Evolutionary conservation across 2,888 invertebrate genomes (phyloP).

Genomic region (Drosophila paucipuncta): DNA sequence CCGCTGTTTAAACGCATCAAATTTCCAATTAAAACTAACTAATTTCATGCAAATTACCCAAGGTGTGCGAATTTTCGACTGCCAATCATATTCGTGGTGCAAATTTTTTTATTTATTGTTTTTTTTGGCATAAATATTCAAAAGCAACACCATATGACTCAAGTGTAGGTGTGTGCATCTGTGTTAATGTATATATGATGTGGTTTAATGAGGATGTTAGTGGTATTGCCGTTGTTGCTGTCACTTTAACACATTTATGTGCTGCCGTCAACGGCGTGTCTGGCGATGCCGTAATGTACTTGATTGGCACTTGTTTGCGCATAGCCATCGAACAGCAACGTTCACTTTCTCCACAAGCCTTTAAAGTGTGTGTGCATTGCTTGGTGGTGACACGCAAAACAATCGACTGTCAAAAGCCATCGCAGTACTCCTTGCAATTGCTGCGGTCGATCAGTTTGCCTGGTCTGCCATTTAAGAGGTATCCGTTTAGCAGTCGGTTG

Average conservation of each 20-base stretch:
- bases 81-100: constrained; percentile 39
- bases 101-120: constrained; percentile 19
- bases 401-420: constrained; percentile 49
- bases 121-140: constrained; percentile 34
- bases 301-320: constrained; percentile 72
- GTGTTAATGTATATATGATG: neutral
- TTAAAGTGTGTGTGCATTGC: constrained; percentile 1
- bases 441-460: constrained; percentile 1
- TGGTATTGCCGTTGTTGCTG: constrained; percentile 40
- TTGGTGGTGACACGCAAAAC: constrained; percentile 29
- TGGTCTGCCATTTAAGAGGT: neutral
- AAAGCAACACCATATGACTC: constrained; percentile 36
- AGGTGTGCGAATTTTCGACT: constrained; percentile 41
- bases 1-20: constrained; percentile 42
- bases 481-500: constrained; percentile 3
- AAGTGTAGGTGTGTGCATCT: constrained; percentile 1
- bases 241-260: constrained; percentile 71
- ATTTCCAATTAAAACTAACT: constrained; percentile 73
- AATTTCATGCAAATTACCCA: constrained; percentile 67
- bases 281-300: constrained; percentile 52
- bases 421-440: constrained; percentile 26
- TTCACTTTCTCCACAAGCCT: neutral
- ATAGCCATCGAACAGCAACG: constrained; percentile 43
- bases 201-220: constrained; percentile 7
- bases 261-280: constrained; percentile 60